Percentiles rank a stretch among this genome's conserved stretches.
Conservation (phyloP, 1,140 invertebrate genomes). For the Brachionus calyciflorus region DNA sequence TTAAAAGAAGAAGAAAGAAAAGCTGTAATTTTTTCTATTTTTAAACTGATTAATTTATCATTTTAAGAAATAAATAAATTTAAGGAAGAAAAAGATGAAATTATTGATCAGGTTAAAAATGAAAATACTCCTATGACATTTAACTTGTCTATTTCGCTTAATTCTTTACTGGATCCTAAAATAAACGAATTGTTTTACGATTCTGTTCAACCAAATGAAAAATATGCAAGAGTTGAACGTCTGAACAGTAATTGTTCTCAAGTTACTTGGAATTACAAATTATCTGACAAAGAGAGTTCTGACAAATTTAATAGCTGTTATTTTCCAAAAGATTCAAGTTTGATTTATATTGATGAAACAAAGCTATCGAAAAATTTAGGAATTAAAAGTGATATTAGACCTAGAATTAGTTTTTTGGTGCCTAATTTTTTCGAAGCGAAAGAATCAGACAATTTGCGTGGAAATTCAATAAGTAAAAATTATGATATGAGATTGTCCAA, state of each 20-base stretch:
- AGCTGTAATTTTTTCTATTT: constrained; percentile 39
- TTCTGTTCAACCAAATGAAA: neutral
- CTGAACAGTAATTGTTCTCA: neutral
- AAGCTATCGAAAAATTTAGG: neutral
- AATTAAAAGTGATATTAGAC: neutral
- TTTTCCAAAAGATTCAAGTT: neutral
- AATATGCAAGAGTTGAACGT: neutral
- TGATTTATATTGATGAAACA: neutral
- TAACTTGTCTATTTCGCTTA: neutral
- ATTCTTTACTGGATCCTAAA: neutral
- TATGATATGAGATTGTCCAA: too few relatives aligned
- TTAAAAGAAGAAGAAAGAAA: constrained; percentile 22
- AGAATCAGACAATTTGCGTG: neutral
- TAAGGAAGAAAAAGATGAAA: too few relatives aligned
- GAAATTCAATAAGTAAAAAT: too few relatives aligned
- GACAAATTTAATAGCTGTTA: neutral
- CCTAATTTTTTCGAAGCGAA: neutral
- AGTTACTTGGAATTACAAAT: constrained; percentile 9
- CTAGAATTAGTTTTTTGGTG: neutral
- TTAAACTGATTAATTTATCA: too few relatives aligned
- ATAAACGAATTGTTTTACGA: neutral
- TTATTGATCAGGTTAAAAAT: too few relatives aligned
- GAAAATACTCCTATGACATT: too few relatives aligned
- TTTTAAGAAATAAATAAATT: too few relatives aligned
- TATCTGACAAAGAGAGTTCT: neutral